Base-by-base conservation (phyloP, 92 coral and sea anemone species). In the Zoanthus sansibaricus region DNA sequence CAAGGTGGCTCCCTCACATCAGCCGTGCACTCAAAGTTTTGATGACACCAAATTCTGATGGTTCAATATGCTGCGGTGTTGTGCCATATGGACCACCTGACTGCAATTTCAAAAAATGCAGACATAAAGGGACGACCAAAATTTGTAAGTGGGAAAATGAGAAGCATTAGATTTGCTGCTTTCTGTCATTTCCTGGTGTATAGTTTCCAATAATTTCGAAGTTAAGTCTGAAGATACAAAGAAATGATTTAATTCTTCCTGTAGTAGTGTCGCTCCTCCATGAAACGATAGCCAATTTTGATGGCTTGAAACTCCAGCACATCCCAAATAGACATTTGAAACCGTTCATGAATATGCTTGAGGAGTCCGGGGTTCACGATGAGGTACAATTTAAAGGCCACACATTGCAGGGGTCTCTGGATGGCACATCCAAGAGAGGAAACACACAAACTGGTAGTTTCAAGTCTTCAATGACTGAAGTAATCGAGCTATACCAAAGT, bases 151-250 rank as follows among this genome's bases (percentile, higher is more conserved):
- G 77, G 45, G 5, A 86, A 76, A 51, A 86, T 86, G 89, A 77
- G 79, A 67, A 78, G 86, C 46, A 49, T 87, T 32, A 15, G 30
- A 13, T 87, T 87, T 47, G 77, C 87, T 6, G 87, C 91, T 14
- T 88, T 88, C n/a, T 88, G 87, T 52, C 87, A 88, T 87, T 87
- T 87, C 78, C 86, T 87, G 6, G 86, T 85, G 16, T 85, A 87
- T 32, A 51, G 89, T 87, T 87, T 78, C 66, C 66, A n/a, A 86
- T 76, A 33, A 56, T 86, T 59, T 14, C 46, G 46, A 70, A 70
- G 74, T 16, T 56, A 16, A 56, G 64, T 16, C 13, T 56, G 13
- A 56, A 56, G 64, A 56, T 56, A 13, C 56, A 51, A 51, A 51
- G 56, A 51, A 51, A 51, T 13, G 56, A 51, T 13, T 13, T 51